Base-by-base conservation (phyloP, 2,113 vertebrate genomes). In the Oxyruncus cristatus region DNA sequence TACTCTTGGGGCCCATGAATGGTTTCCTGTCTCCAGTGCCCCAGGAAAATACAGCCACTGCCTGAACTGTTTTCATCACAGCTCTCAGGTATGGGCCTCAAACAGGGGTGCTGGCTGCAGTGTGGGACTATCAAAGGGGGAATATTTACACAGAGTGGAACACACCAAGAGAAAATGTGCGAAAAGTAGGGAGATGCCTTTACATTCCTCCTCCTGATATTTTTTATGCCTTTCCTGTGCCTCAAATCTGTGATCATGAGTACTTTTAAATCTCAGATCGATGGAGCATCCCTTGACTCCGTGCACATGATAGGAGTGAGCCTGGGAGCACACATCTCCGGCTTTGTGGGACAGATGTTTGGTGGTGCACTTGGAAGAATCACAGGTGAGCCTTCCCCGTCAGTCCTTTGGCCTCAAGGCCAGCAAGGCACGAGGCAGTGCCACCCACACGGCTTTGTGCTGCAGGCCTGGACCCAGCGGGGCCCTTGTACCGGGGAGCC, bases 301-400 rank as follows among this genome's bases (percentile, higher is more conserved):
- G 58, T 99, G 59, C 99, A 99, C 86, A 98, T 99, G 96, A 98
- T 99, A 61, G 99, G 99, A 39, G 98, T 99, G 73, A 99, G 99
- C 93, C 98, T 99, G 68, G 99, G 99, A 62, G 99, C 99, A 15
- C 99, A 99, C 65, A 98, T 99, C 96, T 97, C 99, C 0, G 99
- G 99, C 49, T 99, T 98, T 42, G 98, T 99, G 53, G 99, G 99
- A 4, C 97, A 99, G 35, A 98, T 98, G 97, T 98, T 99, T 30
- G 85, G 96, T 6, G 99, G 99, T 3, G 96, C 85, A 30, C 98
- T 99, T 28, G 99, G 99, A 32, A 98, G 99, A 73, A 99, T 99
- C 95, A 99, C 99, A 97, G 99, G 99, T 99, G 92, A 98, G 82
- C 55, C 53, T 50, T 28, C 55, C 55, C 66, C 84, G 6, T 18